Evolutionary conservation across 2,113 vertebrate species (phyloP), one percentile per base, ranked within the genome.

Genomic region (Onychorhynchus coronatus): DNA sequence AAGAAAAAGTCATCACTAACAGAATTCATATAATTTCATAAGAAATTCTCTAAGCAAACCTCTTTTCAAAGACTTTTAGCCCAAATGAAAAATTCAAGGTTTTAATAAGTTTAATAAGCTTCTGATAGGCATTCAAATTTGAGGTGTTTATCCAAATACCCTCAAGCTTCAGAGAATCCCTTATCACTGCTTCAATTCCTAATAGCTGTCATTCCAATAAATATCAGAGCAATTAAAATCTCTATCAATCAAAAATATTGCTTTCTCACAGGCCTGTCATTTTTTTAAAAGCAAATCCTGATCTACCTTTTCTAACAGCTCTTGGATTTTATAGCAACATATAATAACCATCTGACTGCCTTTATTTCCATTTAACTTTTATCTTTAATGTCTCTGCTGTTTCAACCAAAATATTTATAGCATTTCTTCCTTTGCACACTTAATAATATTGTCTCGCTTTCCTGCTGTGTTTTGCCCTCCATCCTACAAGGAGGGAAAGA

Each of bases 291-390:
- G 97, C 97, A 98, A 98, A 97, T 96, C 81, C 95, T 96, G 95
- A 98, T 97, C 91, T 98, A 97, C 97, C 97, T 97, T 98, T 98
- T 98, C 96, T 97, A 97, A 93, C 94, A 96, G 96, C 97, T 97
- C 97, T 97, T 96, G 97, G 95, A 96, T 98, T 98, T 97, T 98
- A 98, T 97, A 97, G 97, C 97, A 97, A 96, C 97, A 97, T 97
- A 96, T 97, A 98, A 98, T 97, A 98, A 98, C 97, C 97, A 97
- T 97, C 96, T 98, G 98, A 98, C 97, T 98, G 97, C 96, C 96
- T 98, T 97, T 98, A 97, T 97, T 98, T 97, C 97, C 97, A 97
- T 98, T 98, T 97, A 97, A 97, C 98, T 98, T 98, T 97, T 97
- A 97, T 98, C 96, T 98, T 93, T 93, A 98, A 97, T 92, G 88